A percentile compares a stretch with the other conserved stretches of the same genome.
phyloP scores from a whole-genome alignment of 2,888 invertebrate genomes.

The Lasius platythorax region DNA sequence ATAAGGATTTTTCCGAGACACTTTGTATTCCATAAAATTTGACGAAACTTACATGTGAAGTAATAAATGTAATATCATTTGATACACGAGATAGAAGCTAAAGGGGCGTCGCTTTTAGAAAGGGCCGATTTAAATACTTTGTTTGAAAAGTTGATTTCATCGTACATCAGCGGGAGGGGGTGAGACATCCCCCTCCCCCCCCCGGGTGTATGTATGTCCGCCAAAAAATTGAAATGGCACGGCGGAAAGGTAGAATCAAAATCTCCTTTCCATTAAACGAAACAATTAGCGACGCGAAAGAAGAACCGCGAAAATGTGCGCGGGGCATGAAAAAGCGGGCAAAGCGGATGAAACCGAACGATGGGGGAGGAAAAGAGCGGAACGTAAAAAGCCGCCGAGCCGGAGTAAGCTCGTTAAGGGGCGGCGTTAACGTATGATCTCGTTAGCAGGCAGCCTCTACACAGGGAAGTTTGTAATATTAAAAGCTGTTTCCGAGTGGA shows the following conservation, averaged over 20 bases:
- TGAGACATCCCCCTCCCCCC: too few species aligned
- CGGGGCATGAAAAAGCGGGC: conserved; percentile 61
- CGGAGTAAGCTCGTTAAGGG: conserved; percentile 81
- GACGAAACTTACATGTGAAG: neutral
- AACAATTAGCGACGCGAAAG: conserved; percentile 64
- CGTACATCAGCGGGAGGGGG: neutral
- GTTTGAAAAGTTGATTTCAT: conserved; percentile 10
- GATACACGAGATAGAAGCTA: neutral
- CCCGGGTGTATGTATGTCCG: neutral
- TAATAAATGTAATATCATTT: neutral
- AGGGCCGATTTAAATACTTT: conserved; percentile 1
- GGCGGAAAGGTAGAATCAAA: conserved; percentile 60
- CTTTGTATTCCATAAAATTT: neutral
- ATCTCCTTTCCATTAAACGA: conserved; percentile 72
- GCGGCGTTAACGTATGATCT: conserved; percentile 82
- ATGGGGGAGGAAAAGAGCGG: conserved; percentile 56
- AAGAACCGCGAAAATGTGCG: conserved; percentile 61
- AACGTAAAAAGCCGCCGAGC: conserved; percentile 72
- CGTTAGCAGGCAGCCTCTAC: conserved; percentile 78
- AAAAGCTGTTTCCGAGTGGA: conserved; percentile 77
- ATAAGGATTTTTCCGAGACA: neutral
- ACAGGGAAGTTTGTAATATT: conserved; percentile 79
- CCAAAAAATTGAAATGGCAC: neutral
- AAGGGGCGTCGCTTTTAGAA: neutral
- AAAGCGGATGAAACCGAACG: conserved; percentile 41